phyloP scores from a whole-genome alignment of 2,888 invertebrate genomes.

The Biston betularia region DNA sequence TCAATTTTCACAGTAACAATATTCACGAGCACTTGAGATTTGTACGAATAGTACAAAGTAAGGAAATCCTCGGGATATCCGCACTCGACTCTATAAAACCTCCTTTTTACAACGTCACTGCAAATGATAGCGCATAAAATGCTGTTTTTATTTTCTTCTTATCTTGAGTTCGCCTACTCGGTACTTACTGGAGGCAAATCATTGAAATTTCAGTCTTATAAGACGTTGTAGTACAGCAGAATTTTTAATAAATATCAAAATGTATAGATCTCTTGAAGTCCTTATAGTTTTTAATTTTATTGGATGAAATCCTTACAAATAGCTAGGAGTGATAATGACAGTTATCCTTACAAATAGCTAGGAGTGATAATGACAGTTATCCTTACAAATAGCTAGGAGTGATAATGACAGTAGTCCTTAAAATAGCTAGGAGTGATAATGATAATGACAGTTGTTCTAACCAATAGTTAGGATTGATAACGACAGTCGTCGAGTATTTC shows the following conservation, averaged over 20 bases:
- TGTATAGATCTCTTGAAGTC: too few species aligned
- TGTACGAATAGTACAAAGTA: constrained; percentile 12
- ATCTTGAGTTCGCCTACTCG: constrained; percentile 23
- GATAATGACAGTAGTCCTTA: too few species aligned
- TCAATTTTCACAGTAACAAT: background rate
- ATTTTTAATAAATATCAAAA: background rate
- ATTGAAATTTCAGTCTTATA: background rate
- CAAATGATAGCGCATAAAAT: constrained; percentile 43
- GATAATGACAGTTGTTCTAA: too few species aligned
- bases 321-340: too few species aligned
- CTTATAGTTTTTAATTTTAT: too few species aligned
- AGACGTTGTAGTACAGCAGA: background rate
- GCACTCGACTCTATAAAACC: constrained; percentile 36
- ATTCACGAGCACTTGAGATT: background rate
- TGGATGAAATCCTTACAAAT: too few species aligned
- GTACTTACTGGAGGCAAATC: background rate
- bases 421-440: too few species aligned
- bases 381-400: too few species aligned
- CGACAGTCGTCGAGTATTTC: too few species aligned
- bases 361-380: too few species aligned
- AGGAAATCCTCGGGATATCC: constrained; percentile 17
- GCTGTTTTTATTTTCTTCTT: constrained; percentile 41
- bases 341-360: too few species aligned
- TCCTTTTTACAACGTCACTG: constrained; percentile 33
- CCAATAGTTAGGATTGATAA: too few species aligned